phyloP scores from a whole-genome alignment of 1,140 invertebrate species.

The Augochlora pura region DNA sequence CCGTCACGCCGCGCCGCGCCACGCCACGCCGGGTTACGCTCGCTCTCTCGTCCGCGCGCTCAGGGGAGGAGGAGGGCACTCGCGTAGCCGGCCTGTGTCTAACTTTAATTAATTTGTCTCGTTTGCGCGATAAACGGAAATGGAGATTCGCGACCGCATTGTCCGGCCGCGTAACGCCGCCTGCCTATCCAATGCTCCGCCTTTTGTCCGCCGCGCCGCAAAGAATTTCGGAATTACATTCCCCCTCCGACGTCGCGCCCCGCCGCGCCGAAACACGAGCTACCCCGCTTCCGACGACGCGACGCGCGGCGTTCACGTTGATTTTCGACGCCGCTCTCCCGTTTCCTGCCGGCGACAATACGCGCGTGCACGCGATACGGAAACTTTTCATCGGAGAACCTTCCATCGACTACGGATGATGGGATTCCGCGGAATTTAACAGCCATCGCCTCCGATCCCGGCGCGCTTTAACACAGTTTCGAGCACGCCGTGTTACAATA shows the following conservation, averaged over 20 bases:
- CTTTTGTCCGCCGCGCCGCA: conserved; percentile 13
- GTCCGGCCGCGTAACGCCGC: conserved; percentile 29
- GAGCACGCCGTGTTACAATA: background rate
- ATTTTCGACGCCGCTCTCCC: background rate
- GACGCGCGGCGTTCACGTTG: too few relatives aligned
- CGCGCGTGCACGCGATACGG: background rate
- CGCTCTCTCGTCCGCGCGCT: too few relatives aligned
- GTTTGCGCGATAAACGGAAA: conserved; percentile 51
- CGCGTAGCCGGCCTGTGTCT: background rate
- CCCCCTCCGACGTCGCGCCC: background rate
- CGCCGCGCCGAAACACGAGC: background rate
- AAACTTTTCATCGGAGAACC: background rate
- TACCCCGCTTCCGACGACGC: background rate
- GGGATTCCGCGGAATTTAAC: conserved; percentile 47
- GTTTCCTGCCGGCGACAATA: background rate
- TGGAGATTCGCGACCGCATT: conserved; percentile 37
- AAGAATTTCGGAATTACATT: conserved; percentile 31
- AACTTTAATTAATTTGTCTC: conserved; percentile 50
- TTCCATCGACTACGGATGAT: background rate
- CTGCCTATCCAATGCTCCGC: background rate
- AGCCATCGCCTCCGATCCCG: background rate
- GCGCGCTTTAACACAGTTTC: conserved; percentile 15
- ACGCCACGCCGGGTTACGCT: background rate
- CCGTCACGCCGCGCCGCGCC: background rate
- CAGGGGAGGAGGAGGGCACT: too few relatives aligned